Base-by-base conservation (phyloP, 2,113 vertebrate species). In the Cyanoderma ruficeps region DNA sequence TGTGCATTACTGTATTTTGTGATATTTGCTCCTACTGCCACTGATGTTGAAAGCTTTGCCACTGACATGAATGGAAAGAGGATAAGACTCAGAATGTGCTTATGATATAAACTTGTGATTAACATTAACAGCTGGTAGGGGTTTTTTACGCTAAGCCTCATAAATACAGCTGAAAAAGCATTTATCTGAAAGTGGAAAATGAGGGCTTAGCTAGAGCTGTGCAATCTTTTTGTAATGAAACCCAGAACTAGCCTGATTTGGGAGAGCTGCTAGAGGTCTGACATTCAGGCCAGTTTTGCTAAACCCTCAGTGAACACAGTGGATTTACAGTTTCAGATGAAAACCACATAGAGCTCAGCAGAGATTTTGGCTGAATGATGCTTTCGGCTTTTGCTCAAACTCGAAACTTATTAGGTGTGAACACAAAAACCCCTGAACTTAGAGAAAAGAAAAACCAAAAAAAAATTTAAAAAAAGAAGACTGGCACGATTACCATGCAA, bases 161-260 rank as follows among this genome's bases (percentile, higher is more conserved):
- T 83, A 97, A 97, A 95, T 94, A 94, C 69, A 94, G 96, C 86
- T 94, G 93, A 97, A 91, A 95, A 93, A 95, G 95, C 95, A 95
- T 88, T 97, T 96, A 95, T 94, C 94, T 90, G 79, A 92, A 95
- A 96, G 91, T 91, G 87, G 94, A 95, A 97, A 94, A 97, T 71
- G 61, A 91, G 52, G 52, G 89, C 89, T 97, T 96, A 97, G 93
- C 89, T 89, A 94, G 83, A 95, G 80, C 86, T 89, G 89, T 84
- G 69, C 80, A 94, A 94, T 82, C 80, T 76, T 94, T 95, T 93
- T 68, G 41, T 92, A 95, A 96, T 94, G 80, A 95, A 94, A 92
- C 37, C 86, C 93, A 94, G 83, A 94, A 64, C 76, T 27, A 80
- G 82, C 46, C 75, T 55, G 79, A 83, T 88, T 63, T 88, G 75